Conservation (phyloP, 2,797 vertebrate genomes). For the Brachymystax lenok region DNA sequence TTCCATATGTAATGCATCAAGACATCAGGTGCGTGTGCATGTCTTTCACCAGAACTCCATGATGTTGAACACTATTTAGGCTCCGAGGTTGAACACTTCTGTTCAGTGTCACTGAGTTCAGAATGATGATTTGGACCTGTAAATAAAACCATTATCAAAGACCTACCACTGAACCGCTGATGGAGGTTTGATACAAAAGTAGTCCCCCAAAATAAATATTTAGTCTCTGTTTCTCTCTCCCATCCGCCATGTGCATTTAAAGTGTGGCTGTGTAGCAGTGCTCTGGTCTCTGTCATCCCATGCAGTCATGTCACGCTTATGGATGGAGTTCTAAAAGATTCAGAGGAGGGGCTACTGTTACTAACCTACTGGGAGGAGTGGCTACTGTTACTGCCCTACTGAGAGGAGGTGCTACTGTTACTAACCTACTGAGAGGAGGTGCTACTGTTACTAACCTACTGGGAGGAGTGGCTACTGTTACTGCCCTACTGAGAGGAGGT, state of each 20-base stretch:
- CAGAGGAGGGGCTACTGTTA: too few species aligned
- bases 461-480: too few species aligned
- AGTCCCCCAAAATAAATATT: slow-evolving; percentile 50
- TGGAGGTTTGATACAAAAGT: slow-evolving; percentile 23
- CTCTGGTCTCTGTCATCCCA: slow-evolving; percentile 24
- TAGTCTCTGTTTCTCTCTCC: slow-evolving; percentile 35
- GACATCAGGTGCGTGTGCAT: slow-evolving; percentile 21
- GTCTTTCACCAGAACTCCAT: slow-evolving; percentile 28
- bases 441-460: too few species aligned
- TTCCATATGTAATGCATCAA: background rate
- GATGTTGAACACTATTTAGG: slow-evolving; percentile 26
- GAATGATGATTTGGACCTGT: background rate
- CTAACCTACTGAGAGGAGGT: too few species aligned
- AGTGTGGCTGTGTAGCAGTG: background rate
- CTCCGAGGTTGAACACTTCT: slow-evolving; percentile 26
- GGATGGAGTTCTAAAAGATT: background rate
- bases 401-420: too few species aligned
- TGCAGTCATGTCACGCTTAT: slow-evolving; percentile 2
- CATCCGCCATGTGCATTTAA: slow-evolving; percentile 9
- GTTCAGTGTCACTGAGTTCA: slow-evolving; percentile 29
- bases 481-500: too few species aligned
- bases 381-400: too few species aligned
- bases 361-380: too few species aligned
- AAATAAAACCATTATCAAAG: slow-evolving; percentile 17
- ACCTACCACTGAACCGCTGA: background rate